Evolutionary conservation across 2,797 vertebrate genomes (phyloP).

Genomic region (Notolabrus celidotus): DNA sequence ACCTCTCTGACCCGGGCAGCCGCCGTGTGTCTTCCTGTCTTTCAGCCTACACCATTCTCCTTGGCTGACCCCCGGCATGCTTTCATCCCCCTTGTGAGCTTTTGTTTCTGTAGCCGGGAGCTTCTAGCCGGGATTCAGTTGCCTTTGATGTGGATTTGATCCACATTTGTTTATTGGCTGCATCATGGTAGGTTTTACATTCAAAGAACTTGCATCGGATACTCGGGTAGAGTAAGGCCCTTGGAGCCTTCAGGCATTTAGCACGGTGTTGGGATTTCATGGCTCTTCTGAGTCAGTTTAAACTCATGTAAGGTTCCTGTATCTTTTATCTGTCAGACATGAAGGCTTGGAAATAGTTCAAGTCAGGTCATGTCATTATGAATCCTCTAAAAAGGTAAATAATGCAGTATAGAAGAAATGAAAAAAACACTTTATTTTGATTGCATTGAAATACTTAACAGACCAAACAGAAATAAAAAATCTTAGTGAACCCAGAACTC

Average conservation of each 20-base stretch:
- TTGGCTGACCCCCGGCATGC: slow-evolving; percentile 36
- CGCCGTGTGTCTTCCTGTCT: slow-evolving; percentile 29
- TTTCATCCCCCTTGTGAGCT: slow-evolving; percentile 18
- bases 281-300: slow-evolving; percentile 7
- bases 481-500: slow-evolving; percentile 11
- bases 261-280: slow-evolving; percentile 2
- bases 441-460: background rate
- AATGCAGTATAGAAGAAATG: background rate
- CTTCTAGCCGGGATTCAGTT: slow-evolving; percentile 7
- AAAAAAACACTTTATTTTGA: no score
- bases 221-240: background rate
- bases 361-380: background rate
- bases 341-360: slow-evolving; percentile 7
- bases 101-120: slow-evolving; percentile 25
- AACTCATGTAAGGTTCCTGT: slow-evolving; percentile 1
- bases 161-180: slow-evolving; percentile 11
- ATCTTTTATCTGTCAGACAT: background rate
- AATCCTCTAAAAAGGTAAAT: background rate
- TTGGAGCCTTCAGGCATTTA: slow-evolving; percentile 14
- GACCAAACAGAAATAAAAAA: background rate
- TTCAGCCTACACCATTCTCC: slow-evolving; percentile 25
- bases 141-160: slow-evolving; percentile 23
- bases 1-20: slow-evolving; percentile 35
- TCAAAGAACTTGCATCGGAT: slow-evolving; percentile 16
- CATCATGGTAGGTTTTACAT: slow-evolving; percentile 13